These are phyloP conservation scores for Poeciliopsis turrubarensis DNA, from an alignment of 2,113 vertebrate species.

Conservation along the genomic window DNA sequence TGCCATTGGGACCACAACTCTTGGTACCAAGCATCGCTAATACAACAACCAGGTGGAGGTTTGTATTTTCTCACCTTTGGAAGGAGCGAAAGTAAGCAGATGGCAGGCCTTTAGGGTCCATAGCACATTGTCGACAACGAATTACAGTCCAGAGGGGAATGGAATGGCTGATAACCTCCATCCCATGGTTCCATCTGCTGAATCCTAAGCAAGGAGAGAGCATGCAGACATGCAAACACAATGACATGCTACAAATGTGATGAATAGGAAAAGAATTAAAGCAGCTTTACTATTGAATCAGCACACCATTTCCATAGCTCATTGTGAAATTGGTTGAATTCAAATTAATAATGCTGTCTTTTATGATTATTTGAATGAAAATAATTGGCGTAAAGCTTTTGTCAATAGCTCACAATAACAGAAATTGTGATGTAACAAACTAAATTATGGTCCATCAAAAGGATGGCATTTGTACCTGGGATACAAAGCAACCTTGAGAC, in stretches of 20 bases:
- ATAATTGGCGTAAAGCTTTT: not conserved
- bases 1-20: not conserved
- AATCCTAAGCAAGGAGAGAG: constrained; percentile 80
- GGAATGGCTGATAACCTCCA: constrained; percentile 81
- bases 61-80: constrained; percentile 80
- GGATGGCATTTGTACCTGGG: constrained; percentile 35
- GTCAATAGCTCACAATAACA: constrained; percentile 19
- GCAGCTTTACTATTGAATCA: constrained; percentile 8
- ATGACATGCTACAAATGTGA: constrained; percentile 50
- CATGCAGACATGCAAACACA: constrained; percentile 66
- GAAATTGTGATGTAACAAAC: constrained; percentile 18
- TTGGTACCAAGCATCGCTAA: constrained; percentile 31
- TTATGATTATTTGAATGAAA: not conserved
- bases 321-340: not conserved
- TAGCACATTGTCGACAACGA: constrained; percentile 81
- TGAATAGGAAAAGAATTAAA: constrained; percentile 20
- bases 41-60: constrained; percentile 75
- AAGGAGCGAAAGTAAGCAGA: constrained; percentile 77
- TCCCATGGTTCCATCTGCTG: constrained; percentile 82
- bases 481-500: constrained; percentile 46
- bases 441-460: constrained; percentile 36
- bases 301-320: not conserved
- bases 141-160: constrained; percentile 81
- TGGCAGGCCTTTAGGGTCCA: constrained; percentile 81
- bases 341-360: not conserved